Conservation (phyloP, 2,113 vertebrate species). For the Australoheros scitulus region DNA sequence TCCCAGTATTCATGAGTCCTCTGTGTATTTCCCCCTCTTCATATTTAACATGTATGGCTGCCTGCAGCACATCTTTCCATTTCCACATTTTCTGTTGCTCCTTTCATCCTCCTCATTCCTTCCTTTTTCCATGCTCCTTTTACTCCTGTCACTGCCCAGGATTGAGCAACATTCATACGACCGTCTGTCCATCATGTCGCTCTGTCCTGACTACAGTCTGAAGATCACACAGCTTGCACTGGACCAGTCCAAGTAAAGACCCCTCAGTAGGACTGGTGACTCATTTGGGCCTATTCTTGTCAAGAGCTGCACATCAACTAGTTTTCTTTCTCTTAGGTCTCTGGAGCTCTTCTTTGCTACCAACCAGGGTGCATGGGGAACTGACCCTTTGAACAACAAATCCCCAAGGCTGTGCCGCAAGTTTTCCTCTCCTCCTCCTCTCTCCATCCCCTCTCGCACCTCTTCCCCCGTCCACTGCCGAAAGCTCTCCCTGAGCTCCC, state of each 20-base stretch:
- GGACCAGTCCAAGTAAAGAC: slow-evolving; percentile 82
- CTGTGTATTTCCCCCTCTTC: background rate
- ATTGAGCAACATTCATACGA: slow-evolving; percentile 80
- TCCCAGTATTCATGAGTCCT: background rate
- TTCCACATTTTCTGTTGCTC: background rate
- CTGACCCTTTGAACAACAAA: slow-evolving; percentile 87
- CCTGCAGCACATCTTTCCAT: background rate
- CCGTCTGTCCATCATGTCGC: slow-evolving; percentile 81
- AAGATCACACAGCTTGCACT: slow-evolving; percentile 80
- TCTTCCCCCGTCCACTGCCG: slow-evolving; percentile 90
- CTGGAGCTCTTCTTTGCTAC: slow-evolving; percentile 94
- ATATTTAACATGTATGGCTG: background rate
- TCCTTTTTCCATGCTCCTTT: slow-evolving; percentile 19
- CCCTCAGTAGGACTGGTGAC: background rate
- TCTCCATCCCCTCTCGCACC: slow-evolving; percentile 87
- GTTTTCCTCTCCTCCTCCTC: slow-evolving; percentile 92
- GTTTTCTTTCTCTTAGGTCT: slow-evolving; percentile 78
- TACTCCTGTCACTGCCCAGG: slow-evolving; percentile 65
- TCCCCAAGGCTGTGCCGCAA: slow-evolving; percentile 92
- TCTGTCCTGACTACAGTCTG: slow-evolving; percentile 83
- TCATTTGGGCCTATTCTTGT: background rate
- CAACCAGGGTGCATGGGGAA: slow-evolving; percentile 85
- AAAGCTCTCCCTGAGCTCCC: slow-evolving; percentile 91
- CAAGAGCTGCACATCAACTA: background rate
- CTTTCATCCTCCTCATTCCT: slow-evolving; percentile 20